These are phyloP conservation scores for Nymphalis urticae DNA, from an alignment of 2,888 invertebrate species.

Conservation along the genomic window DNA sequence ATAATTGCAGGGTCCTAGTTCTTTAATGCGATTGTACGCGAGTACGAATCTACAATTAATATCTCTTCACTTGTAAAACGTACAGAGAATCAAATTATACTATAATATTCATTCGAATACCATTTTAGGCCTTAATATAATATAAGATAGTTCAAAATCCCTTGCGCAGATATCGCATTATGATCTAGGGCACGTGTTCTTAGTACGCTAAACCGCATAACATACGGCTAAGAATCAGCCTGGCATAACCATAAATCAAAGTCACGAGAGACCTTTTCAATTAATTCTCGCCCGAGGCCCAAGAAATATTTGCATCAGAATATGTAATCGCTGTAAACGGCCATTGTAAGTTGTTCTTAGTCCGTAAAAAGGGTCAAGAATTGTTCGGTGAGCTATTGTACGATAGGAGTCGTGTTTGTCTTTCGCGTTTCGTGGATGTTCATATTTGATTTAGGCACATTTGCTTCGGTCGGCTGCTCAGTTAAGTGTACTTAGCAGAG, in stretches of 20 bases:
- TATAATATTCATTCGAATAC: background rate
- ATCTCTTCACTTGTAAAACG: constrained; percentile 15
- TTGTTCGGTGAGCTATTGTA: constrained; percentile 58
- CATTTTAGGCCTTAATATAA: constrained; percentile 18
- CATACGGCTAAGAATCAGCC: constrained; percentile 30
- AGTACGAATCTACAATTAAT: constrained; percentile 32
- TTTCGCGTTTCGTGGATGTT: constrained; percentile 46
- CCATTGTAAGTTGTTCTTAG: constrained; percentile 47
- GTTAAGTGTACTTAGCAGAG: constrained; percentile 47
- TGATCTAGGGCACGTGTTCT: constrained; percentile 25
- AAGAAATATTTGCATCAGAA: constrained; percentile 55
- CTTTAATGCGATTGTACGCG: constrained; percentile 23
- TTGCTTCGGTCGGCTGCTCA: constrained; percentile 30
- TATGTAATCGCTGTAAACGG: constrained; percentile 48
- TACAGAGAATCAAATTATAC: constrained; percentile 3
- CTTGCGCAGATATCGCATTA: constrained; percentile 15
- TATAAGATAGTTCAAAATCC: constrained; percentile 21
- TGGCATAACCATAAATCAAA: constrained; percentile 49
- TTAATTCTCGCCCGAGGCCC: constrained; percentile 52
- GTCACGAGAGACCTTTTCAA: constrained; percentile 55
- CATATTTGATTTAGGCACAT: constrained; percentile 38
- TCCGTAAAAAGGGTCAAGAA: constrained; percentile 55
- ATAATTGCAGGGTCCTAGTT: constrained; percentile 27
- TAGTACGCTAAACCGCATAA: constrained; percentile 17
- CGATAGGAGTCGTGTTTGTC: constrained; percentile 64